These are phyloP conservation scores for Petromus typicus DNA, from an alignment of 2,113 vertebrate species.

Conservation along the genomic window DNA sequence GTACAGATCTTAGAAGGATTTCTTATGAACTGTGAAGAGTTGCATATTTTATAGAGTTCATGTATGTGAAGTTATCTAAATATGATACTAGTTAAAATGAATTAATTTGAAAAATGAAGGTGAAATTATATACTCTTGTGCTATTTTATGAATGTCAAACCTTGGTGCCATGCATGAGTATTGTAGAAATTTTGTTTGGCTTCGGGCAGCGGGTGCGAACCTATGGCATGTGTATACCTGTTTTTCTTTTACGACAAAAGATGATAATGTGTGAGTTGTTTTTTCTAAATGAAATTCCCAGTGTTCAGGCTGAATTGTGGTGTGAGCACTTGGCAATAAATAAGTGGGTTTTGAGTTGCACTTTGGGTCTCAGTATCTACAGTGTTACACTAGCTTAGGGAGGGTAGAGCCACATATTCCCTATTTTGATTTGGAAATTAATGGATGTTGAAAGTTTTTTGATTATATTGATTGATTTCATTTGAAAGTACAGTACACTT, in stretches of 20 bases:
- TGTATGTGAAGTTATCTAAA: neutral
- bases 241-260: neutral
- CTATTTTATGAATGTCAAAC: neutral
- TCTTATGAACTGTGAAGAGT: neutral
- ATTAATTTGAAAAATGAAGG: neutral
- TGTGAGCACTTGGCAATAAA: neutral
- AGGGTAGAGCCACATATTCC: too few species aligned
- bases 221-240: neutral
- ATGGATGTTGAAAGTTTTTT: neutral
- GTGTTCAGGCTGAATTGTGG: neutral
- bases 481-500: neutral
- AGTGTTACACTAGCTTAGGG: neutral
- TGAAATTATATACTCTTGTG: slow-evolving; percentile 10
- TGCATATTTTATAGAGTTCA: neutral
- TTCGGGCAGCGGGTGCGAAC: neutral
- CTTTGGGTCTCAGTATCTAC: neutral
- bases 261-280: neutral
- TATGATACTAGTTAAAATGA: neutral
- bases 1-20: neutral
- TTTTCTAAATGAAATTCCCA: neutral
- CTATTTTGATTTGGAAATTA: slow-evolving; percentile 41
- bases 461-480: neutral
- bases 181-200: neutral
- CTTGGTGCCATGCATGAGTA: neutral
- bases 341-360: neutral